Evolutionary conservation across 2,113 vertebrate genomes (phyloP), one percentile per base, ranked within the genome.

Genomic region (Neodontobutis hainanensis): DNA sequence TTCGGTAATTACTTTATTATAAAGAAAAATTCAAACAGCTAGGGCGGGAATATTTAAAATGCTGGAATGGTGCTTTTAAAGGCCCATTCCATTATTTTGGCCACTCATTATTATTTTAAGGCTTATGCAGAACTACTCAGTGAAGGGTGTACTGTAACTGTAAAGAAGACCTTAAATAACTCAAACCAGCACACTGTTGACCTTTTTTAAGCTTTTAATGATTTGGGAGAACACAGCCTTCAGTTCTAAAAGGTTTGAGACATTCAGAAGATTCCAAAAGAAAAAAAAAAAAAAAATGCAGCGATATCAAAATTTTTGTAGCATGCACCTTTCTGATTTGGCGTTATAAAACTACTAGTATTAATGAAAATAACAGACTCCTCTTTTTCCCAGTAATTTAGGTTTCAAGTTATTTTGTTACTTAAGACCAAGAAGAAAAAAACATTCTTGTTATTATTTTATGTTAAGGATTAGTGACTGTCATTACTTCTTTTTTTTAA

Each of bases 171-270:
- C 36, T 55, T 34, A 55, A 55, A 55, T 55, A 55, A 55, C 52
- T 55, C 19, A 27, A 27, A 27, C 52, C 52, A 55, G 52, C 34
- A 55, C 52, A 55, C 52, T 55, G 52, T 55, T 38, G 52, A 55
- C 52, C 52, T 55, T 34, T 55, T 55, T 55, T 36, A 55, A 55
- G 34, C 52, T 34, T 55, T 55, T 55, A 55, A 55, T 55, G 52
- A 55, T 55, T 55, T 55, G 35, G 52, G 52, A 55, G 35, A 55
- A 55, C 52, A 55, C 52, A 55, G 35, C 52, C 52, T 36, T 55
- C 34, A 55, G 36, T 55, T 55, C 52, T 6, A 40, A 40, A 40
- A 40, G 5, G 38, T 55, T 55, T 6, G 38, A 8, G 38, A 40
- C 52, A 55, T 38, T 55, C 52, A 55, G 36, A 55, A 55, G 38